phyloP scores from a whole-genome alignment of 2,888 invertebrate genomes.

The Pammene aurita region DNA sequence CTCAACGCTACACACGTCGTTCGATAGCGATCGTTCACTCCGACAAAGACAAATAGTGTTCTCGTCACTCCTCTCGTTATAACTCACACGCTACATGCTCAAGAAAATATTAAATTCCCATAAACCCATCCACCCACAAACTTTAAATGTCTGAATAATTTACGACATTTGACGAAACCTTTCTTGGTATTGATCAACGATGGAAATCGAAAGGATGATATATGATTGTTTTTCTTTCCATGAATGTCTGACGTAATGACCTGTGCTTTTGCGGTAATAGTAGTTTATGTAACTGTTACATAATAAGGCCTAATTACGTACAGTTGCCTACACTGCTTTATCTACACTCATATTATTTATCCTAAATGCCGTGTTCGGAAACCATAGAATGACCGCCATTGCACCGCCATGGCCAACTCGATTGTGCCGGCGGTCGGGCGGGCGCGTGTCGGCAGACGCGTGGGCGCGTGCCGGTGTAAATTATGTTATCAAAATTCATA shows the following conservation, averaged over 20 bases:
- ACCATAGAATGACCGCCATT: too few relatives aligned
- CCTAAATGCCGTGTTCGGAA: too few relatives aligned
- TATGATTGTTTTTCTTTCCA: conserved; percentile 29
- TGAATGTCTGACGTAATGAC: conserved; percentile 16
- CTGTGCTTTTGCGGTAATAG: background rate
- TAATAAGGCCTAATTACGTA: too few relatives aligned
- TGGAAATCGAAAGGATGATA: conserved; percentile 17
- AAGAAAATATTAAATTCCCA: conserved; percentile 26
- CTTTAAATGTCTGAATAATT: conserved; percentile 34
- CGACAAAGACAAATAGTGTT: conserved; percentile 52
- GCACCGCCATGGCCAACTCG: too few relatives aligned
- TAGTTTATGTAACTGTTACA: too few relatives aligned
- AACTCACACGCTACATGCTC: conserved; percentile 30
- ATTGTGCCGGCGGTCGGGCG: too few relatives aligned
- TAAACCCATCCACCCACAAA: conserved; percentile 24
- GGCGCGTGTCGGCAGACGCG: too few relatives aligned
- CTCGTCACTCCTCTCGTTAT: conserved; percentile 44
- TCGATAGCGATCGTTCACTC: conserved; percentile 53
- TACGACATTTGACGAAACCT: conserved; percentile 27
- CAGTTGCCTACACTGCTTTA: too few relatives aligned
- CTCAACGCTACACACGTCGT: conserved; percentile 46
- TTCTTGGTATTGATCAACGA: conserved; percentile 17
- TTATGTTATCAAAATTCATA: too few relatives aligned
- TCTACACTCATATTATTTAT: too few relatives aligned
- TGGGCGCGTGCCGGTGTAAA: too few relatives aligned